Evolutionary conservation across 2,113 vertebrate species (phyloP).

Genomic region (Nestor notabilis): DNA sequence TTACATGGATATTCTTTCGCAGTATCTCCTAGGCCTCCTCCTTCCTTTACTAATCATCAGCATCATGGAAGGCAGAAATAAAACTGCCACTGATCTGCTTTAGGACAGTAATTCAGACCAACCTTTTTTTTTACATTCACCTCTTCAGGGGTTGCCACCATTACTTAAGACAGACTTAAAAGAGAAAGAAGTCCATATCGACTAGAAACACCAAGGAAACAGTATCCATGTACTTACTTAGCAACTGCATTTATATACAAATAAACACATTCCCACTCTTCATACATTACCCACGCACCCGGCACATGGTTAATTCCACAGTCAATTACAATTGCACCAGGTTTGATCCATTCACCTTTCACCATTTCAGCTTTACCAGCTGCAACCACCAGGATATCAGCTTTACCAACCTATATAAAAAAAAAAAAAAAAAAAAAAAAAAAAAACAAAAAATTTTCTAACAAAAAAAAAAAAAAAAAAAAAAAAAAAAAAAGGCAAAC

Average conservation of each 20-base stretch:
- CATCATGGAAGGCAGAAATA: neutral
- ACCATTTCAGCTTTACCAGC: slow-evolving; percentile 94
- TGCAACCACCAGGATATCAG: slow-evolving; percentile 95
- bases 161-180: neutral
- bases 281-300: slow-evolving; percentile 74
- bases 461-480: neutral
- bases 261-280: neutral
- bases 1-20: neutral
- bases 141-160: neutral
- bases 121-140: neutral
- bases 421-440: neutral
- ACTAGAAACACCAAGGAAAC: slow-evolving; percentile 30
- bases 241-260: slow-evolving; percentile 14
- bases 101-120: neutral
- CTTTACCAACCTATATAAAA: slow-evolving; percentile 79
- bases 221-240: slow-evolving; percentile 27
- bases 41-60: neutral
- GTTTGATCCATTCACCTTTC: slow-evolving; percentile 96
- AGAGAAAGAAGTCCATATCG: neutral
- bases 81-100: neutral
- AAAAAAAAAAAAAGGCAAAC: neutral
- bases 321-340: slow-evolving; percentile 94
- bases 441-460: too few species aligned
- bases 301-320: slow-evolving; percentile 95
- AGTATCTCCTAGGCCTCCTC: neutral